A percentile compares a stretch with the other conserved stretches of the same genome.
Conservation (phyloP, 2,113 vertebrate species). For the Entelurus aequoreus region DNA sequence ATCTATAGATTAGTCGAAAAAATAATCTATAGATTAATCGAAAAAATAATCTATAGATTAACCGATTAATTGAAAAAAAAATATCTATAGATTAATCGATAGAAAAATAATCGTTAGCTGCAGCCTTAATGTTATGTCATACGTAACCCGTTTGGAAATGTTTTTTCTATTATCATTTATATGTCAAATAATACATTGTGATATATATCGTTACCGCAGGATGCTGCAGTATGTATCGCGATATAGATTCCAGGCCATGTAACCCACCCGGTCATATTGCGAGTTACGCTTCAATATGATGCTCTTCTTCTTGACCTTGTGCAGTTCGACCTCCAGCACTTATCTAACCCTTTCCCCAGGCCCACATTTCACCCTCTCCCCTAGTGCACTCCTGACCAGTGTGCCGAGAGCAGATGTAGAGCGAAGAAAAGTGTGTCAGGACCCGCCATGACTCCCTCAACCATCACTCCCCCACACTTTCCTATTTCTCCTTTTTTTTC, state of each 20-base stretch:
- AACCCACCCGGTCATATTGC: conserved; percentile 5
- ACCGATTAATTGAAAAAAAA: too few species aligned
- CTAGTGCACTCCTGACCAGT: conserved; percentile 56
- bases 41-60: too few species aligned
- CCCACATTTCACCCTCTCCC: conserved; percentile 41
- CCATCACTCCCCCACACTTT: conserved; percentile 31
- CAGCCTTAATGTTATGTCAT: too few species aligned
- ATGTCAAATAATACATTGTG: too few species aligned
- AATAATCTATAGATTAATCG: too few species aligned
- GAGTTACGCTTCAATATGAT: conserved; percentile 2
- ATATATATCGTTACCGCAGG: too few species aligned
- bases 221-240: too few species aligned
- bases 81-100: too few species aligned
- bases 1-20: too few species aligned
- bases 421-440: conserved; percentile 55
- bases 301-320: background rate
- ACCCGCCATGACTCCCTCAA: conserved; percentile 34
- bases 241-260: background rate
- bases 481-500: conserved; percentile 22
- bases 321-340: conserved; percentile 14
- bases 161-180: too few species aligned
- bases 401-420: conserved; percentile 44
- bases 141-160: too few species aligned
- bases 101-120: too few species aligned
- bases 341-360: conserved; percentile 3